Base-by-base conservation (phyloP, 1,140 invertebrate genomes). In the Holcopasites calliopsidis region DNA sequence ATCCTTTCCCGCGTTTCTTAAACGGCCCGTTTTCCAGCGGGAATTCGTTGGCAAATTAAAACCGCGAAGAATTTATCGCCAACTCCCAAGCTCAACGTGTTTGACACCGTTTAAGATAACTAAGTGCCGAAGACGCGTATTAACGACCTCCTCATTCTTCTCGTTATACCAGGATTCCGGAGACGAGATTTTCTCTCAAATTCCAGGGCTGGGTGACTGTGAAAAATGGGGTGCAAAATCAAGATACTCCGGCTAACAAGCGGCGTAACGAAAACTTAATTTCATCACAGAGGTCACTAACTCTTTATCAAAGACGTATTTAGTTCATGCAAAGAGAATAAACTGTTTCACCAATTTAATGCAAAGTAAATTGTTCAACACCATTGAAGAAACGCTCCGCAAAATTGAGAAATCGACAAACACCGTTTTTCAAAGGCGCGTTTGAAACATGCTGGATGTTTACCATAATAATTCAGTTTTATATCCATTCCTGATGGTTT, bases 31-130 rank as follows among this genome's bases (percentile, higher is more conserved):
- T 70, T 49, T 65, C 61, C 5, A 18, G 47, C 42, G 66, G 72
- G 80, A 82, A 86, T 88, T 88, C 85, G 76, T 83, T 82, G 77
- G 87, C 86, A 88, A 88, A 88, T 88, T 88, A 87, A 88, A 88
- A 87, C 83, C 83, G 65, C 79, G 66, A 70, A 77, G 79, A 74
- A 88, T 86, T 87, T 87, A 88, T 84, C 80, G 82, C 49, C 71
- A 52, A 66, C 64, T 79, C 42, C 70, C 50, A 44, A 44, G 58
- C 49, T 75, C 61, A 58, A 69, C 70, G 78, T 71, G 80, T 77
- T 76, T 76, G 77, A 76, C 78, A 80, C 31, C 77, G 84, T 77
- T 82, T 85, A 79, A 85, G 83, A 87, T 86, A 86, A 86, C 80
- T 55, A 84, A 75, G 72, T 80, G 69, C 74, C 76, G 64, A 82